Base-by-base conservation (phyloP, 2,113 vertebrate species). In the Hydropotes inermis region DNA sequence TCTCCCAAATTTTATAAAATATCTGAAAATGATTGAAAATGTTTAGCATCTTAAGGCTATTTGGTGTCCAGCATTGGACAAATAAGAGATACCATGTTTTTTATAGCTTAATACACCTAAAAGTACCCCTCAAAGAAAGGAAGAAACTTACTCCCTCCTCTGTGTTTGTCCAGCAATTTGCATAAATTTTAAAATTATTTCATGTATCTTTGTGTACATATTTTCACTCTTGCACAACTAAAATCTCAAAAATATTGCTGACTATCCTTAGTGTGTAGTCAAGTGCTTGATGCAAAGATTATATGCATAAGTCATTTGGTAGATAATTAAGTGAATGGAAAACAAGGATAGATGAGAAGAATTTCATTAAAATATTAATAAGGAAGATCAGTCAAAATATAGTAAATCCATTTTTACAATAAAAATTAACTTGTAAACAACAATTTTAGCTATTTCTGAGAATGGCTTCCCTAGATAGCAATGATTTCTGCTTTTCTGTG, bases 1-100 rank as follows among this genome's bases (percentile, higher is more conserved):
- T 87, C 12, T 39, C 12, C 45, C 93, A 91, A 95, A 13, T 95
- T 87, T 96, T 98, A 97, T 14, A 55, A 91, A 96, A 58, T 97
- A 83, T 89, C 58, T 97, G 58, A 89, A 95, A 97, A 61, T 95
- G 88, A 96, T 86, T 97, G 54, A 93, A 98, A 98, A 74, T 97
- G n/a, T 87, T 96, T n/a, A 1, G 61, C 96, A 93, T 70, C 33
- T 94, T 92, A 85, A 78, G 50, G 9, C 10, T 76, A 67, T 3
- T 88, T 84, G 30, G 2, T 70, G 8, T 76, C 2, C 16, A 83
- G 1, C 1, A 79, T 39, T 92, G 21, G 23, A 83, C 1, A 96
- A 92, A 91, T 61, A 45, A 87, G 30, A 81, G n/a, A 47, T 74
- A 79, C 87, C 87, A 36, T 83, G 2, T 36, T 33, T 92, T 83